Evolutionary conservation across 1,140 invertebrate species (phyloP).

Genomic region (Rhopalosiphum padi): DNA sequence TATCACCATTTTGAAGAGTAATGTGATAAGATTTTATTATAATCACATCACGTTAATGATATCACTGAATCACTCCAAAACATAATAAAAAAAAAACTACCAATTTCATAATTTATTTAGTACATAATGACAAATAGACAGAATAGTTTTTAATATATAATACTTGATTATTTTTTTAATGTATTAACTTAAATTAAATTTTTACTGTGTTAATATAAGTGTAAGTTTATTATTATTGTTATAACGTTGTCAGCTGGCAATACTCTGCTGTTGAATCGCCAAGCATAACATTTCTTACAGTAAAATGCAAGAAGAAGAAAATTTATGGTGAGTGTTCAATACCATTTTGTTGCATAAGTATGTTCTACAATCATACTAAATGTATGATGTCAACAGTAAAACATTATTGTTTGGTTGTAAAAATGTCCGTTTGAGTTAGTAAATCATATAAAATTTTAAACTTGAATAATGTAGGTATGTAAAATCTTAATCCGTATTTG

Average conservation of each 20-base stretch:
- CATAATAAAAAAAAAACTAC: neutral
- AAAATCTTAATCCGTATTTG: neutral
- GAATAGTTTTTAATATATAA: neutral
- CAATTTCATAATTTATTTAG: neutral
- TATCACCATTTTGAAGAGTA: neutral
- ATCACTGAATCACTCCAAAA: neutral
- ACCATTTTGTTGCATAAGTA: neutral
- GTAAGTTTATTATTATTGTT: neutral
- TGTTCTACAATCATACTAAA: neutral
- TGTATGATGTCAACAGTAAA: neutral
- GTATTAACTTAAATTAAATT: neutral
- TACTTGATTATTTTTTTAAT: neutral
- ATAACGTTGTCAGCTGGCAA: too few relatives aligned
- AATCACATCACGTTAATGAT: neutral
- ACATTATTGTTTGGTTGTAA: neutral
- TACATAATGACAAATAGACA: neutral
- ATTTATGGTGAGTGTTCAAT: conserved; percentile 37
- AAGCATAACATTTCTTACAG: neutral
- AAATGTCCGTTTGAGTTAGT: neutral
- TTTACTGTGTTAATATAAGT: neutral
- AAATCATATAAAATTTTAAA: neutral
- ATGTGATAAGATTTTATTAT: neutral
- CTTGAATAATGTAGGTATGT: neutral
- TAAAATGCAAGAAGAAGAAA: conserved; percentile 56
- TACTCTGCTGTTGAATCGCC: neutral